These are phyloP conservation scores for Ivindomyrus marchei DNA, from an alignment of 2,113 vertebrate genomes.

Conservation along the genomic window DNA sequence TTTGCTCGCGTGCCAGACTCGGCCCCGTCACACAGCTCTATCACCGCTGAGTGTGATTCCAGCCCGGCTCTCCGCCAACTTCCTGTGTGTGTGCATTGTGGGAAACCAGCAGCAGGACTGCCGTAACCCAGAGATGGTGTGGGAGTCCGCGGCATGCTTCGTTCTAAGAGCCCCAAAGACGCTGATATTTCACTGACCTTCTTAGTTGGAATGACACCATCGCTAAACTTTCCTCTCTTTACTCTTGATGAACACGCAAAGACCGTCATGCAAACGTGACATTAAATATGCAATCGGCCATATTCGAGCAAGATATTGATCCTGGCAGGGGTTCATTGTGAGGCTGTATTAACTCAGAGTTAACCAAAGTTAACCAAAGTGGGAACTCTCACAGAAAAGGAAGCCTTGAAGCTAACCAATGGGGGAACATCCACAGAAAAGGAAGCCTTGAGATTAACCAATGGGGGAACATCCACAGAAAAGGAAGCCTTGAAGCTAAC, in stretches of 20 bases:
- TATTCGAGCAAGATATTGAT: conserved; percentile 58
- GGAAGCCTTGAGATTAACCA: background rate
- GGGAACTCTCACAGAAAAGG: conserved; percentile 15
- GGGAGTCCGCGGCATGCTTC: background rate
- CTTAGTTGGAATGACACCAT: background rate
- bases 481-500: conserved; percentile 38
- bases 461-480: background rate
- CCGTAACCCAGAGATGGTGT: background rate
- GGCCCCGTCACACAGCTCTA: background rate
- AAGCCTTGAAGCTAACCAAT: background rate
- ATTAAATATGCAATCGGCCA: background rate
- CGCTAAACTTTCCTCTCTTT: background rate
- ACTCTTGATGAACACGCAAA: background rate
- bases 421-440: background rate
- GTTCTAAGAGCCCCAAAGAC: background rate
- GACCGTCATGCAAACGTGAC: background rate
- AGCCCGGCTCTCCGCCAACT: background rate
- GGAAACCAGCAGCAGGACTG: background rate
- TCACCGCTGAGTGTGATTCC: background rate
- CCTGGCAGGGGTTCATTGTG: conserved; percentile 69
- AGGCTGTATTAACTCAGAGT: conserved; percentile 66
- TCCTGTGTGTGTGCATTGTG: background rate
- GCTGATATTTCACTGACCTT: background rate
- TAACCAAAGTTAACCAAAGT: conserved; percentile 51
- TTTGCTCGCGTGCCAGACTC: conserved; percentile 6